Conservation (phyloP, 1,140 invertebrate genomes). For the Formica selysi region DNA sequence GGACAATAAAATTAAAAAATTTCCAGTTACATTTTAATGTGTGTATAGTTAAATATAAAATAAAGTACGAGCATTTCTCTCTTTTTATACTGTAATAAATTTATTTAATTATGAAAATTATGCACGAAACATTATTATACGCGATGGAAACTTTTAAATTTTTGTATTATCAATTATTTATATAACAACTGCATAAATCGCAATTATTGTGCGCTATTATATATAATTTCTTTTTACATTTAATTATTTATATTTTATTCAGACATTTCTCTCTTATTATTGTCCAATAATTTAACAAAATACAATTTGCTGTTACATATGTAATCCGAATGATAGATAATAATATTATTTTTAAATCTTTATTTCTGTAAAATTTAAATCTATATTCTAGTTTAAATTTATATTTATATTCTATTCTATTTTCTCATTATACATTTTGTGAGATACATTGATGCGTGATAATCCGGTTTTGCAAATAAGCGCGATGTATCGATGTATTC, state of each 20-base stretch:
- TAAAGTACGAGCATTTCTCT: neutral
- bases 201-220: neutral
- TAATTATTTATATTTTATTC: conserved; percentile 21
- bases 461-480: conserved; percentile 39
- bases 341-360: neutral
- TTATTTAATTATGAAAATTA: conserved; percentile 29
- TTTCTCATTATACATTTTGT: neutral
- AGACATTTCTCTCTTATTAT: neutral
- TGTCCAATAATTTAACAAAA: conserved; percentile 1
- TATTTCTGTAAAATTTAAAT: neutral
- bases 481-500: conserved; percentile 23
- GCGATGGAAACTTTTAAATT: conserved; percentile 8
- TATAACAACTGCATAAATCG: neutral
- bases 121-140: neutral
- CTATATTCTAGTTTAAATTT: neutral
- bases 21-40: neutral
- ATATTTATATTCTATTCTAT: neutral
- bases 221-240: neutral
- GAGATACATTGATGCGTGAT: neutral
- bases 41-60: neutral
- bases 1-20: conserved; percentile 5
- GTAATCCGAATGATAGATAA: neutral
- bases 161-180: conserved; percentile 15
- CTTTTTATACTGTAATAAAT: conserved; percentile 4
- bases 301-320: neutral